These are phyloP conservation scores for Xiphophorus birchmanni DNA, from an alignment of 2,797 vertebrate genomes.

Conservation along the genomic window DNA sequence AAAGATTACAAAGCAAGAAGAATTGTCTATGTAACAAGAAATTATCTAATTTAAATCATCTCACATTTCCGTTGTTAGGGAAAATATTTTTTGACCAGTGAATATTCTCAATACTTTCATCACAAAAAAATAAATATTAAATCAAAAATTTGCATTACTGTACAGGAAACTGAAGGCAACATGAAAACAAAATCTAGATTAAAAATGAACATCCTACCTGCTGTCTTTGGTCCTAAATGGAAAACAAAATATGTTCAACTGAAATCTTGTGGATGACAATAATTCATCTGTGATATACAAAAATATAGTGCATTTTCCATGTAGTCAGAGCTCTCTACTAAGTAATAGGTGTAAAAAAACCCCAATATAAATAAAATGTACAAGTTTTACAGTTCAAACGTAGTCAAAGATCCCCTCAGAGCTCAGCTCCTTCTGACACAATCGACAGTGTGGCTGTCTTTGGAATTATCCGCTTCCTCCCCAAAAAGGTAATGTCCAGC, in stretches of 20 bases:
- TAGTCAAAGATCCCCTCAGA: constrained; percentile 90
- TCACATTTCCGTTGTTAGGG: constrained; percentile 86
- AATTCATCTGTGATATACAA: constrained; percentile 97
- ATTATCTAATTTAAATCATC: constrained; percentile 89
- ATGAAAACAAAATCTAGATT: constrained; percentile 64
- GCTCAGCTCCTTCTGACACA: constrained; percentile 88
- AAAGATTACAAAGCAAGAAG: constrained; percentile 99
- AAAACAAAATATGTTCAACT: constrained; percentile 91
- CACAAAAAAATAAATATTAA: constrained; percentile 98
- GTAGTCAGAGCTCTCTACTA: constrained; percentile 97
- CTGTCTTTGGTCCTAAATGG: constrained; percentile 99
- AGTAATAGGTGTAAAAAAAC: constrained; percentile 92
- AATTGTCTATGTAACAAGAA: constrained; percentile 92
- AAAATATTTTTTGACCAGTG: constrained; percentile 84
- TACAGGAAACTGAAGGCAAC: constrained; percentile 89
- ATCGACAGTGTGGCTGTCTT: constrained; percentile 92
- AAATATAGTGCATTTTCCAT: constrained; percentile 99
- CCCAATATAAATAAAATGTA: constrained; percentile 99
- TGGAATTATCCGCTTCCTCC: constrained; percentile 88
- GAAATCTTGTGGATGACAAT: constrained; percentile 92
- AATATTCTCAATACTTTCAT: constrained; percentile 88
- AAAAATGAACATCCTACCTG: constrained; percentile 86
- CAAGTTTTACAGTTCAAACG: constrained; percentile 99
- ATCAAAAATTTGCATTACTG: constrained; percentile 89
- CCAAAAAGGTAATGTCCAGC: constrained; percentile 78